A percentile compares a stretch with the other conserved stretches of the same genome.
Evolutionary conservation across 2,797 vertebrate species (phyloP).

Genomic region (Ficedula albicollis): DNA sequence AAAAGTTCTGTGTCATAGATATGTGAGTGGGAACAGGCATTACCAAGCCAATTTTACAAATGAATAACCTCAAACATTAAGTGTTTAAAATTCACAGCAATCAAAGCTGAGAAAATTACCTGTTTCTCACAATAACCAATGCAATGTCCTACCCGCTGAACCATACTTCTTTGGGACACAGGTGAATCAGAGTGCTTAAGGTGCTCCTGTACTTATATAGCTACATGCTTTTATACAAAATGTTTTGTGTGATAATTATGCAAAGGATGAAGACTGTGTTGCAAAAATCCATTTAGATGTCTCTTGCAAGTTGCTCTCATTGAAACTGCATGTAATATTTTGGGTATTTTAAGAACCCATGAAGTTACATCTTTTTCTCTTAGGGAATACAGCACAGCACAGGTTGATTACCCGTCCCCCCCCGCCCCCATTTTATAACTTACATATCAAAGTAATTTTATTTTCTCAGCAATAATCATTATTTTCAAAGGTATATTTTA

Average conservation of each 20-base stretch:
- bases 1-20: neutral
- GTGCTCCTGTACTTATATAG: neutral
- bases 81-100: neutral
- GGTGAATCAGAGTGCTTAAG: neutral
- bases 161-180: neutral
- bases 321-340: neutral
- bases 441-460: neutral
- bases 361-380: neutral
- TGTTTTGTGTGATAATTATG: neutral
- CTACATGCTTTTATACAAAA: neutral
- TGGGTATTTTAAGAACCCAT: neutral
- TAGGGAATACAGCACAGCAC: neutral
- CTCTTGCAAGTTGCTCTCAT: neutral
- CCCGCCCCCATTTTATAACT: neutral
- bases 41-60: neutral
- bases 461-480: neutral
- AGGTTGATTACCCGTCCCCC: neutral
- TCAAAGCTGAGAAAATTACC: constrained; percentile 32
- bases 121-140: neutral
- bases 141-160: neutral
- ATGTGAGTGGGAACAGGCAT: neutral
- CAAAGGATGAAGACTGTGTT: neutral
- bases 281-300: neutral
- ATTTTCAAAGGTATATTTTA: neutral
- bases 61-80: neutral